Base-by-base conservation (phyloP, 2,113 vertebrate species). In the Rhizomys pruinosus region DNA sequence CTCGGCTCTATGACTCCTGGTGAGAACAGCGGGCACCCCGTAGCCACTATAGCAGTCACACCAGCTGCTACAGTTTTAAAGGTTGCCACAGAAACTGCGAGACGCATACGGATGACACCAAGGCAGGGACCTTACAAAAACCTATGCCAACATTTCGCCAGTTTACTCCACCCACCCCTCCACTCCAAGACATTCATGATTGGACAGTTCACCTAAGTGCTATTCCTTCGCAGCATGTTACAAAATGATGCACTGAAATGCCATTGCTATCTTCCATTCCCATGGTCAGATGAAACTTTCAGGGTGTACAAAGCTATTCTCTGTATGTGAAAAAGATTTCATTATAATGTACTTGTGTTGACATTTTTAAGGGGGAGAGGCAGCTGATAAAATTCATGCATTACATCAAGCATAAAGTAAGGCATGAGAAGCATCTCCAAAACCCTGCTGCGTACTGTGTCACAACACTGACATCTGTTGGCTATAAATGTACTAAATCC, bases 381-480 rank as follows among this genome's bases (percentile, higher is more conserved):
- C 55, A 79, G 47, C 47, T 82, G 84, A 82, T 78, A 93, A 84
- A 87, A 91, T 92, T 76, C 55, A 78, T 25, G 29, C 25, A 52
- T 71, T 93, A 88, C 96, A 91, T 78, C 88, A 96, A 85, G 17
- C 2, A 19, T 80, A 22, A 52, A 93, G 59, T 57, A 47, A 29
- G 47, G 52, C 73, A 19, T 5, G 94, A 84, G 29, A 80, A 47
- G 80, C 96, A 79, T 93, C 7, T 3, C 72, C 29, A 9, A 80
- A 93, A 44, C 68, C 32, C 22, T 6, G 69, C 91, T 13, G 6
- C 80, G 91, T 94, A 96, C 80, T 19, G 19, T 73, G 95, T 95
- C 86, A 47, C 97, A 97, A 98, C 93, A 96, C 97, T 98, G 98
- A 98, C 97, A 98, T 97, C 97, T 98, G 90, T 98, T 97, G 98